Evolutionary conservation across 1,140 invertebrate species (phyloP).

Genomic region (Drosophila parvula): DNA sequence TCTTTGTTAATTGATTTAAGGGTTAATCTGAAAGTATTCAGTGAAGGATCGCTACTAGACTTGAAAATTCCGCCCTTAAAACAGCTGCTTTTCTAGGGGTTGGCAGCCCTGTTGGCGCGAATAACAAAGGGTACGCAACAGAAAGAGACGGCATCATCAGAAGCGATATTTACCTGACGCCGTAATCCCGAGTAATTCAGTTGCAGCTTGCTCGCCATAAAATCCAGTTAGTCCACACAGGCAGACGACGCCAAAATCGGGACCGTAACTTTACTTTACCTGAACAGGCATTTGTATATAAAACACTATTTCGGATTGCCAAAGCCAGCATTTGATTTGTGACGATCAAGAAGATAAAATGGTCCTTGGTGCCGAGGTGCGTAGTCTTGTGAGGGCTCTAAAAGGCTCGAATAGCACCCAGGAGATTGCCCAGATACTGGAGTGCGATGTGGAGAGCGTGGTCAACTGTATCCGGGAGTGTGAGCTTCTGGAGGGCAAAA

Average conservation of each 20-base stretch:
- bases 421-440: conserved; percentile 62
- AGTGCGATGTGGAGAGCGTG: conserved; percentile 60
- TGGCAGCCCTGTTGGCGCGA: conserved; percentile 17
- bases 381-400: conserved; percentile 40
- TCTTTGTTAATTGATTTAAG: background rate
- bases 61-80: conserved; percentile 16
- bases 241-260: conserved; percentile 23
- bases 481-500: conserved; percentile 26
- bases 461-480: conserved; percentile 42
- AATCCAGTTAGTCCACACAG: conserved; percentile 11
- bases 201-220: conserved; percentile 35
- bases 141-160: conserved; percentile 29
- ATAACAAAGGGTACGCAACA: conserved; percentile 5
- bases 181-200: conserved; percentile 31
- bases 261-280: conserved; percentile 13
- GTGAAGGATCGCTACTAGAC: conserved; percentile 2
- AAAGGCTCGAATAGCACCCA: conserved; percentile 37
- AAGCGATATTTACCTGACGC: conserved; percentile 35
- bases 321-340: conserved; percentile 8
- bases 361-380: conserved; percentile 45
- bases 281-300: conserved; percentile 19
- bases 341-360: conserved; percentile 17
- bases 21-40: conserved; percentile 14
- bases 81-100: conserved; percentile 11
- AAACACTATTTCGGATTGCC: background rate